These are phyloP conservation scores for Psococerastis gibbosa DNA, from an alignment of 2,888 invertebrate genomes.

Conservation along the genomic window DNA sequence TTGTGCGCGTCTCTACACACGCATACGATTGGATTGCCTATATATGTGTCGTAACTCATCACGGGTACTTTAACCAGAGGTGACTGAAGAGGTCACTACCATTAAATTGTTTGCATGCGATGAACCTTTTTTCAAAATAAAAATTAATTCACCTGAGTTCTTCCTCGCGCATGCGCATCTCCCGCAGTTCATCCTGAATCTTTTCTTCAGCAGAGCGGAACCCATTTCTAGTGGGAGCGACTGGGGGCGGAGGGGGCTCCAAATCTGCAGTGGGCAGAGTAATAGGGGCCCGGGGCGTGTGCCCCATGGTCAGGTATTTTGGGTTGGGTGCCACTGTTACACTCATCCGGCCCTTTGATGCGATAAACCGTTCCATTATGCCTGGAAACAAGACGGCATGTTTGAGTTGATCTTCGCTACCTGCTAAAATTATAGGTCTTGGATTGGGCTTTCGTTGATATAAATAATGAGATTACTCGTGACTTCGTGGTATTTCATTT, in stretches of 20 bases:
- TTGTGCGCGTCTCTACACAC: too few species aligned
- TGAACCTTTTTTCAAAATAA: too few species aligned
- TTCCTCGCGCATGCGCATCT: conserved; percentile 64
- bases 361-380: conserved; percentile 68
- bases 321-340: conserved; percentile 25
- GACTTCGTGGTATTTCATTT: too few species aligned
- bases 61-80: too few species aligned
- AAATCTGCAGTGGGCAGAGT: conserved; percentile 16
- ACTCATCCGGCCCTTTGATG: conserved; percentile 56
- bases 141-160: conserved; percentile 51
- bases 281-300: conserved; percentile 20
- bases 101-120: too few species aligned
- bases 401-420: too few species aligned
- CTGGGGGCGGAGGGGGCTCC: conserved; percentile 22
- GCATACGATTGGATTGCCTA: too few species aligned
- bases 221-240: conserved; percentile 44
- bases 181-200: conserved; percentile 68
- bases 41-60: too few species aligned
- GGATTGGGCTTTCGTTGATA: too few species aligned
- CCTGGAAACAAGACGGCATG: not conserved
- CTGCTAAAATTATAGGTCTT: too few species aligned
- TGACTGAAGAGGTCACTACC: too few species aligned
- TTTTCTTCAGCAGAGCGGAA: conserved; percentile 73
- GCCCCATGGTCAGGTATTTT: conserved; percentile 19
- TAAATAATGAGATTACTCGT: too few species aligned